These are phyloP conservation scores for Ceyx cyanopectus DNA, from an alignment of 2,113 vertebrate species.

Conservation along the genomic window DNA sequence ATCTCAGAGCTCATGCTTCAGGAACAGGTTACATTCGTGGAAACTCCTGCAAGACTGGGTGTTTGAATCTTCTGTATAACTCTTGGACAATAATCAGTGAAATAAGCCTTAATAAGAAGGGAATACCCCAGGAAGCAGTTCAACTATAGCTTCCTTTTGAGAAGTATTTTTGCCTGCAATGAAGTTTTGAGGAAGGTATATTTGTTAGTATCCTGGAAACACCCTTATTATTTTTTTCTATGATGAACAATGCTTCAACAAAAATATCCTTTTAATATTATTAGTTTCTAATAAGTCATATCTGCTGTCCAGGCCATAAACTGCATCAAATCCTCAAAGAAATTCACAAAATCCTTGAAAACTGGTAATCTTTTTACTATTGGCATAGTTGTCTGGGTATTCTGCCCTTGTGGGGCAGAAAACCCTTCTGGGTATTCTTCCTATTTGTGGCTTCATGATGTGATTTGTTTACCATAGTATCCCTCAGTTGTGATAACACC, in stretches of 20 bases:
- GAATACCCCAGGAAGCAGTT: background rate
- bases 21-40: background rate
- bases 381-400: background rate
- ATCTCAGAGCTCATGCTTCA: background rate
- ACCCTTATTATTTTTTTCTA: background rate
- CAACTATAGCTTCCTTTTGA: background rate
- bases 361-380: background rate
- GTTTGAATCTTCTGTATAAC: background rate
- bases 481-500: background rate
- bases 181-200: background rate
- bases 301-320: background rate
- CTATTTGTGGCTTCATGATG: background rate
- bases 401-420: background rate
- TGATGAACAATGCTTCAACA: background rate
- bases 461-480: background rate
- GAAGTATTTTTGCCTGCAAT: background rate
- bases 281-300: background rate
- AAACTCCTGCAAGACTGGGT: background rate
- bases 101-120: background rate
- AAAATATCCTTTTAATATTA: background rate
- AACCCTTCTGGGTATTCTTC: background rate
- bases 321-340: background rate
- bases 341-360: background rate
- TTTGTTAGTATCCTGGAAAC: background rate
- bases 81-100: background rate